Conservation (phyloP, 2,888 invertebrate species). For the Atherix ibis region DNA sequence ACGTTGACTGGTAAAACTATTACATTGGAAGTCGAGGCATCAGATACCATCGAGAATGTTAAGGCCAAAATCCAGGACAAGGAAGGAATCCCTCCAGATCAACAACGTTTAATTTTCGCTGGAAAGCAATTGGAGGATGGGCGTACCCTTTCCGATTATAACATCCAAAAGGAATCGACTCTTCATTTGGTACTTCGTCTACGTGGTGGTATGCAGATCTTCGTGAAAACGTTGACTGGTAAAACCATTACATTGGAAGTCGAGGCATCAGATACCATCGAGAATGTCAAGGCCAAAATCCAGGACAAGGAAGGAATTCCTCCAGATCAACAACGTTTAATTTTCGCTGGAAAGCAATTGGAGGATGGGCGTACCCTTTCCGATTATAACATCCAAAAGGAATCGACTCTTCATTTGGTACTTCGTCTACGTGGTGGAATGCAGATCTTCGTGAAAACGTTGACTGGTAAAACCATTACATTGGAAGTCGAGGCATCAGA, state of each 20-base stretch:
- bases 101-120: slow-evolving; percentile 10
- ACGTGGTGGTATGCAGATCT: slow-evolving; percentile 10
- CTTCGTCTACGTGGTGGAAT: slow-evolving; percentile 9
- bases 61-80: slow-evolving; percentile 10
- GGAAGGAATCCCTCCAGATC: slow-evolving; percentile 9
- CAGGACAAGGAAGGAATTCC: slow-evolving; percentile 10
- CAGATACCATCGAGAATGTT: slow-evolving; percentile 9
- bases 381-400: slow-evolving; percentile 9
- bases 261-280: slow-evolving; percentile 8
- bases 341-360: slow-evolving; percentile 9
- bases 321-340: slow-evolving; percentile 10
- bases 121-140: slow-evolving; percentile 9
- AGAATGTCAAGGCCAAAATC: slow-evolving; percentile 10
- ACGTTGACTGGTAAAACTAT: slow-evolving; percentile 9
- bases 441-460: slow-evolving; percentile 9
- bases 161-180: slow-evolving; percentile 9
- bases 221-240: slow-evolving; percentile 9
- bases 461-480: slow-evolving; percentile 9
- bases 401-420: slow-evolving; percentile 8
- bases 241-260: slow-evolving; percentile 10
- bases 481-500: slow-evolving; percentile 8
- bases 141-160: slow-evolving; percentile 9
- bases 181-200: slow-evolving; percentile 11
- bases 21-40: slow-evolving; percentile 9
- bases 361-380: slow-evolving; percentile 9